These are phyloP conservation scores for Ceramica pisi DNA, from an alignment of 2,888 invertebrate species.

Conservation along the genomic window DNA sequence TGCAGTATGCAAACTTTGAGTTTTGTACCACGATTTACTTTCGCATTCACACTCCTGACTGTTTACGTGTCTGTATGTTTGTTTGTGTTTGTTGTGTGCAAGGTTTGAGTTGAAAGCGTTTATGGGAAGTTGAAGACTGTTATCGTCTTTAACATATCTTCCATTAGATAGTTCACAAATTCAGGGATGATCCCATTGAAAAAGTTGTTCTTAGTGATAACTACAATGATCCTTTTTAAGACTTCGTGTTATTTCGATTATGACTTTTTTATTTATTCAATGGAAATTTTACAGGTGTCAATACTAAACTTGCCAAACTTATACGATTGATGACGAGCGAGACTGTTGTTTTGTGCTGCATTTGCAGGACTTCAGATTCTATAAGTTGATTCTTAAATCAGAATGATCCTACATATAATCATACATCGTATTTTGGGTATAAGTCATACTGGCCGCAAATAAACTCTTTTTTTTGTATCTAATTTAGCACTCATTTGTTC, in stretches of 20 bases:
- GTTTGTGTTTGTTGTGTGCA: slow-evolving; percentile 54
- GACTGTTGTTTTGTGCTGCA: not conserved
- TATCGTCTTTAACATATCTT: not conserved
- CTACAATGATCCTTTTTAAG: too few species aligned
- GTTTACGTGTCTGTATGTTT: slow-evolving; percentile 70
- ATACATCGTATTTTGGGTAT: too few species aligned
- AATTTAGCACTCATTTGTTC: not conserved
- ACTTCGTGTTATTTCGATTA: too few species aligned
- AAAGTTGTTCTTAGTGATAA: too few species aligned
- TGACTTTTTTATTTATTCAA: too few species aligned
- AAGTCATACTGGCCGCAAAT: too few species aligned
- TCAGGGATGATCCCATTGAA: too few species aligned
- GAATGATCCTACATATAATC: not conserved
- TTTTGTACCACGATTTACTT: slow-evolving; percentile 58
- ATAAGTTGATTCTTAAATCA: not conserved
- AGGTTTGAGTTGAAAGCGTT: slow-evolving; percentile 45
- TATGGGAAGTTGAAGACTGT: not conserved
- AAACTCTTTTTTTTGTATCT: too few species aligned
- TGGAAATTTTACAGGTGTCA: too few species aligned
- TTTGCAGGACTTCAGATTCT: not conserved
- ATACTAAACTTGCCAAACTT: too few species aligned
- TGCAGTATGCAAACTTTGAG: slow-evolving; percentile 57
- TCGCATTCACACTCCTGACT: slow-evolving; percentile 73
- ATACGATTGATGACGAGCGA: too few species aligned
- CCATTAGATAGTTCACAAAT: not conserved